These are phyloP conservation scores for Elysia crispata DNA, from an alignment of 2,888 invertebrate genomes.

Conservation along the genomic window DNA sequence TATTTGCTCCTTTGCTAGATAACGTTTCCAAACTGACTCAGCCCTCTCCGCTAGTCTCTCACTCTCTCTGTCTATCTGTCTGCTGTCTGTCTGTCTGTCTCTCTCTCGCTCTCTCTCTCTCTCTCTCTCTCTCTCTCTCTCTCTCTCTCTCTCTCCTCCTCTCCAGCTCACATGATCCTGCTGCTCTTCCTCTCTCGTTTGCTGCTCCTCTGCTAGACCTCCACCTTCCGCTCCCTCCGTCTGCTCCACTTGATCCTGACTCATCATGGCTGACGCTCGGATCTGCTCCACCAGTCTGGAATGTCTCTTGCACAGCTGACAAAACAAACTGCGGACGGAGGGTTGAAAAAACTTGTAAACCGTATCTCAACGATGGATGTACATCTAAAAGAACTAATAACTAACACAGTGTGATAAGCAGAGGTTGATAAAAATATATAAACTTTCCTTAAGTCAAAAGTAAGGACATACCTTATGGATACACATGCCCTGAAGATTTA, in stretches of 20 bases:
- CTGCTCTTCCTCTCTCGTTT: too few relatives aligned
- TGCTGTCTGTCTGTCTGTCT: too few relatives aligned
- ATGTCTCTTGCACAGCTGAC: conserved; percentile 91
- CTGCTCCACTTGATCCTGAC: conserved; percentile 48
- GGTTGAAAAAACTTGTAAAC: conserved; percentile 21
- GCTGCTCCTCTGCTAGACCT: too few relatives aligned
- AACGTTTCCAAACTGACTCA: too few relatives aligned
- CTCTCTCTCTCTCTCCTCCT: too few relatives aligned
- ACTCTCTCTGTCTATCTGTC: too few relatives aligned
- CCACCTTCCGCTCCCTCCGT: conserved; percentile 55
- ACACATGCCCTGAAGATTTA: too few relatives aligned
- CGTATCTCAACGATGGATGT: neutral
- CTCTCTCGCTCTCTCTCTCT: too few relatives aligned
- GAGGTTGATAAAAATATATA: neutral
- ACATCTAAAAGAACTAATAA: neutral
- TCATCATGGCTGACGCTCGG: conserved; percentile 61
- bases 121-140: too few relatives aligned
- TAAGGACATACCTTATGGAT: too few relatives aligned
- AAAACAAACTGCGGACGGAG: conserved; percentile 85
- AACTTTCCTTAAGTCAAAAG: neutral
- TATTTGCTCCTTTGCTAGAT: too few relatives aligned
- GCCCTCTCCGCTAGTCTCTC: too few relatives aligned
- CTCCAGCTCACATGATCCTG: conserved; percentile 66
- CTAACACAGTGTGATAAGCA: neutral
- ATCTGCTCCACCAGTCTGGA: conserved; percentile 76